phyloP scores from a whole-genome alignment of 2,113 vertebrate species.

The Origma solitaria region DNA sequence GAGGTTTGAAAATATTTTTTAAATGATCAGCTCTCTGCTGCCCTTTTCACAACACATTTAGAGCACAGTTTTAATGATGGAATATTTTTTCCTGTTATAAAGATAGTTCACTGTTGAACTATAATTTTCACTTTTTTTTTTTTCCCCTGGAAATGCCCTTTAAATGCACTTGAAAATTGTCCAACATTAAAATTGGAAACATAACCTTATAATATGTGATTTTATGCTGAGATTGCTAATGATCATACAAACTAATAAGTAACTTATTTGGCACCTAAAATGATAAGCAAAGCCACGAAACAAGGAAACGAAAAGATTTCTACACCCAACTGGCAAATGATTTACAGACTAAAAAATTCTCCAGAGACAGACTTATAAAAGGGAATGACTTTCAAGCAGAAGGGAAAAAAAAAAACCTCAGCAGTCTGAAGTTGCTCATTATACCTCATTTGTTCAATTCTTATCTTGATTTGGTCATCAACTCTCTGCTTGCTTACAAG shows the following conservation, averaged over 20 bases:
- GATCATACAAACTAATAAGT: background rate
- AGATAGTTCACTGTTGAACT: background rate
- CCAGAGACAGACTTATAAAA: background rate
- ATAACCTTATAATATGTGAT: background rate
- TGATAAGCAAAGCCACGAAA: background rate
- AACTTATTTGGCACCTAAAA: background rate
- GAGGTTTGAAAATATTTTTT: background rate
- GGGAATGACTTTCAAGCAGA: background rate
- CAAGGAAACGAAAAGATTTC: background rate
- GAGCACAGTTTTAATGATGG: background rate
- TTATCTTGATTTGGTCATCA: slow-evolving; percentile 8
- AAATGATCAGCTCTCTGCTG: background rate
- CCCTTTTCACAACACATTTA: background rate
- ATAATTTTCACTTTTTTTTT: background rate
- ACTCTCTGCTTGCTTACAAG: background rate
- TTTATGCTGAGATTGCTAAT: background rate
- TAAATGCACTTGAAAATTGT: background rate
- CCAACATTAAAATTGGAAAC: background rate
- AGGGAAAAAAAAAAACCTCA: background rate
- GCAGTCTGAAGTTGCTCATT: background rate
- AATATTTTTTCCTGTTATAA: background rate
- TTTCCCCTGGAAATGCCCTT: background rate
- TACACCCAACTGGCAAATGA: background rate
- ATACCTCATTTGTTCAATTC: background rate
- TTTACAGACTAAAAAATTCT: background rate